These are phyloP conservation scores for Cenopis cana DNA, from an alignment of 2,888 invertebrate genomes.

Conservation along the genomic window DNA sequence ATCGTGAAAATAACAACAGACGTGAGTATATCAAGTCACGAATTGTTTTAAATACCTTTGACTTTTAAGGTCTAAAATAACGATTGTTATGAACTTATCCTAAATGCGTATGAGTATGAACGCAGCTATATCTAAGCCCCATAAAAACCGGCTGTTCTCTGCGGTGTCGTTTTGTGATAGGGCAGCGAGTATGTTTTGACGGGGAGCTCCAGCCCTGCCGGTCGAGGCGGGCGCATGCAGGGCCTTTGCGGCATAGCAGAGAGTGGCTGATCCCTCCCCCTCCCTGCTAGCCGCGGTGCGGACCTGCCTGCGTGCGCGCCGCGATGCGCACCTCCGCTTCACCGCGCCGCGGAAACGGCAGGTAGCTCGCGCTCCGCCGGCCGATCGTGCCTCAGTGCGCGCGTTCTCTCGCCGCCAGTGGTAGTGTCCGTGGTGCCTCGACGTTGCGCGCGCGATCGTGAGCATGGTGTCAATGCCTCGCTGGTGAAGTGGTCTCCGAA, in stretches of 20 bases:
- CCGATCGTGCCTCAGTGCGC: conserved; percentile 76
- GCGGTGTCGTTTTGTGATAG: conserved; percentile 43
- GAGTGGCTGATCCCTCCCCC: conserved; percentile 56
- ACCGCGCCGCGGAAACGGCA: conserved; percentile 76
- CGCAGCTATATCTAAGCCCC: conserved; percentile 24
- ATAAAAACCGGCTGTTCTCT: conserved; percentile 43
- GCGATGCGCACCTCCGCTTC: conserved; percentile 82
- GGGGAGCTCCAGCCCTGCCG: conserved; percentile 49
- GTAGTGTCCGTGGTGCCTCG: conserved; percentile 81
- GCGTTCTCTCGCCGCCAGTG: conserved; percentile 82
- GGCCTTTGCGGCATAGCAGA: conserved; percentile 53
- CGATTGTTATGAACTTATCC: conserved; percentile 16
- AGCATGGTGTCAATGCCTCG: conserved; percentile 74
- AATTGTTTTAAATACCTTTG: not conserved
- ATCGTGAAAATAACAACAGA: not conserved
- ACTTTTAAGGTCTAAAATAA: not conserved
- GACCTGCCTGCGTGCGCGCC: conserved; percentile 75
- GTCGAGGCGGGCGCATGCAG: conserved; percentile 49
- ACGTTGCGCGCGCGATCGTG: conserved; percentile 69
- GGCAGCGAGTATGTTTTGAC: conserved; percentile 62
- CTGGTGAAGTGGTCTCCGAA: conserved; percentile 77
- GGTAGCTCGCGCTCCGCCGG: conserved; percentile 73
- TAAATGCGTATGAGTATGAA: conserved; percentile 21
- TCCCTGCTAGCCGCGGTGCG: conserved; percentile 58
- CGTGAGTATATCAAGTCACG: not conserved